Base-by-base conservation (phyloP, 2,888 invertebrate genomes). In the Brenthis hecate region DNA sequence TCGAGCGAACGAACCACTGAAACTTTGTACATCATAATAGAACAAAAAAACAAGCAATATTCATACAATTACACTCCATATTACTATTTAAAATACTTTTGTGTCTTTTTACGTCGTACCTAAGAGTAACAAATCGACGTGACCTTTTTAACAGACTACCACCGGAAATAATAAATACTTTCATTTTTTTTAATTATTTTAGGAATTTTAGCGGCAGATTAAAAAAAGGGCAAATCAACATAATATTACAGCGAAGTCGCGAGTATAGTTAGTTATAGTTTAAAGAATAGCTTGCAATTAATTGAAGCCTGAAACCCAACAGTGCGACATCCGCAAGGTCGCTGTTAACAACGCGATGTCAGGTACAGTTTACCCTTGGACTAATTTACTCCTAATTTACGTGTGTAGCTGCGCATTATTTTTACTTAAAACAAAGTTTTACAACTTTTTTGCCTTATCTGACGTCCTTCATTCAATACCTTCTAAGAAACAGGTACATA, bases 301-400 rank as follows among this genome's bases (percentile, higher is more conserved):
- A 56, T 36, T 57, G 16, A 57, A 57, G 62, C 56, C 43, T 50
- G 66, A 61, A 60, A 13, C 47, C 54, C 5, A 43, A 54, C 43
- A 13, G 28, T 32, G 57, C 54, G 63, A 55, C 53, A 62, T 47
- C 57, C 51, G 51, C 61, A 61, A 61, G 61, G 61, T 61, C 61
- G 43, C 48, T 43, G 23, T 48, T 13, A 14, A 53, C 63, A 56
- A 14, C 67, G 36, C 19, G 19, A 19, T 19, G 19, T 16, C 19
- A 48, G 58, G 58, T 60, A 48, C 58, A n/a, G 5, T 60, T 28
- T 16, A 60, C 48, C 58, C 58, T 60, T 60, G 58, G 23, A 60
- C 58, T 48, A 48, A 48, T 60, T 60, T 60, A 23, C 58, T 60
- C 23, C n/a, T 48, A 60, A 23, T 48, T 47, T n/a, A 16, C 28